Conservation (phyloP, 2,113 vertebrate species). For the Equus przewalskii region DNA sequence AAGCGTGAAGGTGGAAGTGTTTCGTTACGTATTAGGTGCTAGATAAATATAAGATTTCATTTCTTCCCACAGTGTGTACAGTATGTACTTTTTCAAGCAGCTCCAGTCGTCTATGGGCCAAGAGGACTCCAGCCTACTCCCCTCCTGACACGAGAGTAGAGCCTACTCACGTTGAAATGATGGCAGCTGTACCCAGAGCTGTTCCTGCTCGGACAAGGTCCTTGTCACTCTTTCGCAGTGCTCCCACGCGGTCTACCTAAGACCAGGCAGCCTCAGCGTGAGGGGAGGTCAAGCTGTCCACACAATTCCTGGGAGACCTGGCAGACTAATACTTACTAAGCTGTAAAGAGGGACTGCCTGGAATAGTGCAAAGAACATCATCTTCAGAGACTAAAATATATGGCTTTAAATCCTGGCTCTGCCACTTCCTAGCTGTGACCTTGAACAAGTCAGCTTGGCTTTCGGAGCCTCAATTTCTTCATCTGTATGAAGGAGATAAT, state of each 20-base stretch:
- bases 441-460: neutral
- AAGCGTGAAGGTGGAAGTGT: neutral
- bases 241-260: neutral
- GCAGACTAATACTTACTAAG: neutral
- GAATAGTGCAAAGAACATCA: neutral
- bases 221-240: neutral
- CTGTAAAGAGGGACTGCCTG: neutral
- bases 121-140: neutral
- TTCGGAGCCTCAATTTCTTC: constrained; percentile 38
- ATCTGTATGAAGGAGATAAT: neutral
- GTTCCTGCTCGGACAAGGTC: neutral
- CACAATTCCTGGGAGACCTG: neutral
- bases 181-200: neutral
- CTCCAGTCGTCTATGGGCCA: neutral
- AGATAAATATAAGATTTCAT: neutral
- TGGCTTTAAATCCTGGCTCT: neutral
- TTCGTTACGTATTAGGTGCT: neutral
- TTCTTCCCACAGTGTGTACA: neutral
- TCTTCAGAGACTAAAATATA: neutral
- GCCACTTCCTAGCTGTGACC: neutral
- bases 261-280: neutral
- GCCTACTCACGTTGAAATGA: neutral
- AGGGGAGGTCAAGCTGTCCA: neutral
- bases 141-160: neutral
- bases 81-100: neutral